Evolutionary conservation across 2,113 vertebrate genomes (phyloP), one percentile per base, ranked within the genome.

Genomic region (Polyodon spathula): DNA sequence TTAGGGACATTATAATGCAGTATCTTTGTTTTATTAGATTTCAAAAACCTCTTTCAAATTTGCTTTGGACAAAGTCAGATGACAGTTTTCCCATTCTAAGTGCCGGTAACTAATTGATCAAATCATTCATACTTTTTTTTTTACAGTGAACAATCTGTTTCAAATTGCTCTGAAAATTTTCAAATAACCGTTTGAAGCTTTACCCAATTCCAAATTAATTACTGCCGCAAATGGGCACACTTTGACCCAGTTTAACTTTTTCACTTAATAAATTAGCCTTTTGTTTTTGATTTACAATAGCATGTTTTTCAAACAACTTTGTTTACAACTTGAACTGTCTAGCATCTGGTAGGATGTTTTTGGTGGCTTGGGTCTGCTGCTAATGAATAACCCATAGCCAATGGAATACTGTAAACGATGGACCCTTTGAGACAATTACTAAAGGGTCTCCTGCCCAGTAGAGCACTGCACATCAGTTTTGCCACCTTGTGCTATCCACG

Each of bases 401-500:
- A 58, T 39, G 50, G 73, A 68, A 27, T 27, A 27, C 27, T 27
- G 64, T 73, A 71, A 78, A 68, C 43, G 66, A 62, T 64, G 62
- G 68, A 54, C 61, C 77, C 78, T 66, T 59, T 66, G 78, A 77
- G 81, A 80, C 67, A 61, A 58, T 70, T 70, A 58, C 75, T 59
- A 73, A 65, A 76, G 72, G 72, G 64, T 61, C 74, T 73, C 67
- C 72, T 72, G 70, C 74, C 79, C 74, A 64, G 65, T 54, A 72
- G 80, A 76, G 78, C 78, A 80, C 86, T 84, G 84, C 81, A 77
- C 73, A 68, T 72, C 69, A 74, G 66, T 76, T 71, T 71, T 73
- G 68, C 61, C 66, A 69, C 83, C 83, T 58, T 80, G 78, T 87
- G 88, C 83, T 88, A 84, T 81, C 82, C 84, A 65, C 67, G 74